Conservation (phyloP, 2,113 vertebrate genomes). For the Xenopus tropicalis region UCB_Xtro_10.0 CM004450.2:85606001-85606500, state of each 20-base stretch:
- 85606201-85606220: too few species aligned
- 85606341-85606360: constrained; percentile 31
- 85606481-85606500: constrained; percentile 43
- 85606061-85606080: too few species aligned
- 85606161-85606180: too few species aligned
- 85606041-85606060: too few species aligned
- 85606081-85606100: too few species aligned
- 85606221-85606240: neutral
- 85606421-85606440: constrained; percentile 34
- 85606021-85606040: too few species aligned
- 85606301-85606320: constrained; percentile 29
- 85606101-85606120: too few species aligned
- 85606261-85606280: constrained; percentile 41
- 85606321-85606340: constrained; percentile 33
- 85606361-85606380: constrained; percentile 29
- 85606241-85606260: neutral
- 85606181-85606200: too few species aligned
- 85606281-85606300: constrained; percentile 39
- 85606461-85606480: constrained; percentile 36
- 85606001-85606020: too few species aligned
- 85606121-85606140: too few species aligned
- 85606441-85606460: neutral
- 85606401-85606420: constrained; percentile 16
- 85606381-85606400: constrained; percentile 7
- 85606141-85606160: too few species aligned